Percentiles rank a stretch among this genome's conserved stretches.
Evolutionary conservation across 2,113 vertebrate genomes (phyloP).

Genomic region (Phaethornis superciliosus): DNA sequence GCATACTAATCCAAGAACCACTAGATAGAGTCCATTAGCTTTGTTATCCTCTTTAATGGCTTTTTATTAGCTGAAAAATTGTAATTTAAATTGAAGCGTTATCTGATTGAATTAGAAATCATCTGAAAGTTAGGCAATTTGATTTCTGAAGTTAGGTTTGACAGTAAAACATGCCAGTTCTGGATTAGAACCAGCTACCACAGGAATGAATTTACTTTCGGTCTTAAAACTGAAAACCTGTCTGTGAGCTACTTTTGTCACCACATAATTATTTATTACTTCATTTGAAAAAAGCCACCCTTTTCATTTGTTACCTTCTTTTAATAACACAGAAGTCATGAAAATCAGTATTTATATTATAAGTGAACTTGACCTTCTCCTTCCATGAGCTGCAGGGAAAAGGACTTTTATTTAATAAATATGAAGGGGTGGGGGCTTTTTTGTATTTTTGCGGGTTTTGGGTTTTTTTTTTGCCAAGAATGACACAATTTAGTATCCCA

Average conservation of each 20-base stretch:
- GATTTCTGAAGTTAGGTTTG: not conserved
- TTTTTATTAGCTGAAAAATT: not conserved
- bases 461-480: not conserved
- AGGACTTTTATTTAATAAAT: not conserved
- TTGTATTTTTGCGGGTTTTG: too few relatives aligned
- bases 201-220: not conserved
- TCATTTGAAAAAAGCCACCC: not conserved
- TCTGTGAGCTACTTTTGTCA: conserved; percentile 7
- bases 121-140: not conserved
- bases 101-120: conserved; percentile 3
- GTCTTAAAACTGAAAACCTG: not conserved
- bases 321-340: not conserved
- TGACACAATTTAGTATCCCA: not conserved
- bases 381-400: not conserved
- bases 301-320: not conserved
- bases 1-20: not conserved
- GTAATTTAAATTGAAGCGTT: not conserved
- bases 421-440: fast-evolving
- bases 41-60: not conserved
- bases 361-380: not conserved
- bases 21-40: not conserved
- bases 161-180: not conserved
- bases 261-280: not conserved
- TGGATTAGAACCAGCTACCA: not conserved
- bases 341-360: not conserved